Conservation (phyloP, 2,888 invertebrate species). For the Syritta pipiens region DNA sequence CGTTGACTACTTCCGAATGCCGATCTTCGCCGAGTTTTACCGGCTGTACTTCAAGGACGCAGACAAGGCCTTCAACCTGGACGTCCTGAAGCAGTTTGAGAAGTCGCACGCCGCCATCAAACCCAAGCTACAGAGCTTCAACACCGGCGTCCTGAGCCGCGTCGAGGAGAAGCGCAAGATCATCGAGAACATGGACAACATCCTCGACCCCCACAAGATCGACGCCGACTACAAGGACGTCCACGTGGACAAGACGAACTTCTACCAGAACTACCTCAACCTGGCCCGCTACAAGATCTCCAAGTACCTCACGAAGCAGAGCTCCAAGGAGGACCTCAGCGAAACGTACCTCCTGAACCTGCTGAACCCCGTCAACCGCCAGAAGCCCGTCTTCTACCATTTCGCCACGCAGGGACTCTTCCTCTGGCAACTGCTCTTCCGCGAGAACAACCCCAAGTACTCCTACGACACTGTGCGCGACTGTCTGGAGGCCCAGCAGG, state of each 20-base stretch:
- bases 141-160: slow-evolving; percentile 13
- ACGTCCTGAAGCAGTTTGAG: slow-evolving; percentile 55
- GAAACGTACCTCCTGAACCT: slow-evolving; percentile 56
- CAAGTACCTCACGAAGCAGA: slow-evolving; percentile 40
- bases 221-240: slow-evolving; percentile 48
- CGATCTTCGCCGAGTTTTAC: slow-evolving; percentile 61
- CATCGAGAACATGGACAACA: slow-evolving; percentile 34
- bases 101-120: slow-evolving; percentile 40
- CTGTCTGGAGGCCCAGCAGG: slow-evolving; percentile 49
- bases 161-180: slow-evolving; percentile 44
- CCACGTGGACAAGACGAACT: slow-evolving; percentile 51
- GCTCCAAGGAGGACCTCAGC: slow-evolving; percentile 27
- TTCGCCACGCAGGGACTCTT: slow-evolving; percentile 60
- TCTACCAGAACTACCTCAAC: slow-evolving; percentile 54
- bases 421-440: slow-evolving; percentile 59
- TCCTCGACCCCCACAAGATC: slow-evolving; percentile 35
- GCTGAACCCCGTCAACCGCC: slow-evolving; percentile 57
- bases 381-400: slow-evolving; percentile 55
- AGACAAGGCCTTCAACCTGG: slow-evolving; percentile 46
- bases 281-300: slow-evolving; percentile 42
- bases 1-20: slow-evolving; percentile 48
- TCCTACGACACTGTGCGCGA: slow-evolving; percentile 45
- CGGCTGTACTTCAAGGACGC: slow-evolving; percentile 47
- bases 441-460: slow-evolving; percentile 55
- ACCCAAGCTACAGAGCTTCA: slow-evolving; percentile 29